Evolutionary conservation across 2,888 invertebrate genomes (phyloP), one percentile per base, ranked within the genome.

Genomic region (Habroteleia sp.): DNA sequence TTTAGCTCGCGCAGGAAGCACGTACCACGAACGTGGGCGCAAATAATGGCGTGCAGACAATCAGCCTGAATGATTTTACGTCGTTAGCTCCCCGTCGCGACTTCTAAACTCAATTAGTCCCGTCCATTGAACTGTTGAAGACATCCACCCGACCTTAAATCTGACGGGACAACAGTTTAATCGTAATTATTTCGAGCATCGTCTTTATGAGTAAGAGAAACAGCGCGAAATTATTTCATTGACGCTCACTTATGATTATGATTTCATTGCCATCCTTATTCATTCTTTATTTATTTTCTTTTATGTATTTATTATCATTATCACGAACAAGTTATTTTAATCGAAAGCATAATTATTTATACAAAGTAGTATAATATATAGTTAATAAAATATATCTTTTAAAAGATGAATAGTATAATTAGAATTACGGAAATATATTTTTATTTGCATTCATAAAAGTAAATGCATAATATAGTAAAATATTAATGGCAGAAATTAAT

Each of bases 21-120:
- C 68, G 68, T 68, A 68, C 14, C 23, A 20, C 8, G 35, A 63
- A 63, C 63, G 71, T 72, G 71, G 71, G 71, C 63, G 71, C 71
- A 41, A 72, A 48, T 72, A 72, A 72, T 72, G 42, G 71, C 71
- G 56, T 50, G 62, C 63, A 72, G 71, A 46, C 71, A 69, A 72
- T 56, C 63, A 48, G 39, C 11, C 29, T 11, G 37, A 52, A 52
- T 35, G 71, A 62, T 62, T 71, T 46, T 31, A 62, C 46, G 39
- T 54, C 41, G 56, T 48, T 48, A 48, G 17, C 31, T 52, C 54
- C 41, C 44, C 33, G 20, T 3, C 37, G 48, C 10, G 25, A 31
- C 58, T 58, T 25, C 60, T 46, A 46, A 60, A 62, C 58, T 50
- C 50, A 58, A 69, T 60, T 58, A 52, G 27, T 37, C 41, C 27